Base-by-base conservation (phyloP, 2,797 vertebrate species). In the Enteromius paludinosus region DNA sequence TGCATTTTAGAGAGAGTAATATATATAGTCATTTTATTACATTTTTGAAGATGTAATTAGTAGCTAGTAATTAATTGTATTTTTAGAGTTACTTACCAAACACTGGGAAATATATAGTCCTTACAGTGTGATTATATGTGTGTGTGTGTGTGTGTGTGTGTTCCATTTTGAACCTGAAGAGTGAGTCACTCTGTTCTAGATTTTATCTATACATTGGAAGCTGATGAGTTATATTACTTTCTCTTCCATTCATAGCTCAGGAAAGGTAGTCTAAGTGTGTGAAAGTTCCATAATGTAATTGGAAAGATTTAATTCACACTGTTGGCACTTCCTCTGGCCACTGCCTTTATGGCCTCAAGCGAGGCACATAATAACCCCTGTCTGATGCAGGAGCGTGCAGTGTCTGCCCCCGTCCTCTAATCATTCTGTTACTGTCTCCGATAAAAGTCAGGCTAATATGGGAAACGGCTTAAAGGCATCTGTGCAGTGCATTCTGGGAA, bases 301-400 rank as follows among this genome's bases (percentile, higher is more conserved):
- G 61, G n/a, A 82, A 65, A 82, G 47, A 82, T 82, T 82, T 82
- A 54, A 82, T 82, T 82, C 61, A 75, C 59, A 75, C 70, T 82
- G 33, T 56, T 47, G 71, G 45, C 61, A 33, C 61, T 64, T 81
- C 59, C 47, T 74, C 33, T 56, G 61, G 33, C 61, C 70, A 74
- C n/a, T 75, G 45, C 33, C n/a, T 41, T 64, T 73, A 49, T 47
- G n/a, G 2, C 80, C 80, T 56, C 45, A 54, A 75, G 61, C 17
- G 3, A 75, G 70, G 45, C 79, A 75, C 70, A 75, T 82, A 54
- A 75, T 82, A 54, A 75, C 80, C 80, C 47, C 41, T 49, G 28
- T 62, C 41, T 71, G 54, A 28, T 0, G 0, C 4, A 9, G 20
- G 41, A 25, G 54, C 8, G 1, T 23, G 33, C 47, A 11, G 23